Percentiles rank a stretch among this genome's conserved stretches.
Evolutionary conservation across 2,113 vertebrate genomes (phyloP).

Genomic region (pig (Sus scrofa)): DNA sequence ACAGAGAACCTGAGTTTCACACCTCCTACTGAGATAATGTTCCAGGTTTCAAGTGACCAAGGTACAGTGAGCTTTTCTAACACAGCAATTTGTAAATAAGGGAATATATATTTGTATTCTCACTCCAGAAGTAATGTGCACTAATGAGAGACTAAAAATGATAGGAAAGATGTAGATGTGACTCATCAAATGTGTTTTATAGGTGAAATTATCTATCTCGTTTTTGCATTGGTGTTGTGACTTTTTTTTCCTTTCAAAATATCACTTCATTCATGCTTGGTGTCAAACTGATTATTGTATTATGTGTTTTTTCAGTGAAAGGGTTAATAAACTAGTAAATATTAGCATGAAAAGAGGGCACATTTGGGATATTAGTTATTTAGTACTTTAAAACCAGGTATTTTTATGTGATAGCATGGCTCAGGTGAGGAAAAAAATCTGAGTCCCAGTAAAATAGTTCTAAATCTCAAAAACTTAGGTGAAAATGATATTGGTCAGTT

Average conservation of each 20-base stretch:
- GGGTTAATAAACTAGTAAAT: neutral
- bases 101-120: neutral
- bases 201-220: neutral
- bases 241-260: neutral
- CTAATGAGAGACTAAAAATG: neutral
- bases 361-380: constrained; percentile 23
- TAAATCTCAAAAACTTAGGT: constrained; percentile 37
- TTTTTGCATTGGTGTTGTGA: neutral
- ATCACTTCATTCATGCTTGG: neutral
- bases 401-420: constrained; percentile 23
- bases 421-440: constrained; percentile 35
- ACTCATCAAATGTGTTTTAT: neutral
- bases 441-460: neutral
- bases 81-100: neutral
- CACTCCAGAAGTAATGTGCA: neutral
- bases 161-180: neutral
- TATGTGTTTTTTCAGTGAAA: constrained; percentile 45
- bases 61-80: neutral
- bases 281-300: neutral
- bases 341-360: neutral
- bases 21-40: neutral
- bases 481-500: neutral
- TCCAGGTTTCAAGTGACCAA: neutral
- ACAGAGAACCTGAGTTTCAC: neutral
- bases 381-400: constrained; percentile 26